Evolutionary conservation across 2,888 invertebrate genomes (phyloP).

Genomic region (Drosophila rubida): DNA sequence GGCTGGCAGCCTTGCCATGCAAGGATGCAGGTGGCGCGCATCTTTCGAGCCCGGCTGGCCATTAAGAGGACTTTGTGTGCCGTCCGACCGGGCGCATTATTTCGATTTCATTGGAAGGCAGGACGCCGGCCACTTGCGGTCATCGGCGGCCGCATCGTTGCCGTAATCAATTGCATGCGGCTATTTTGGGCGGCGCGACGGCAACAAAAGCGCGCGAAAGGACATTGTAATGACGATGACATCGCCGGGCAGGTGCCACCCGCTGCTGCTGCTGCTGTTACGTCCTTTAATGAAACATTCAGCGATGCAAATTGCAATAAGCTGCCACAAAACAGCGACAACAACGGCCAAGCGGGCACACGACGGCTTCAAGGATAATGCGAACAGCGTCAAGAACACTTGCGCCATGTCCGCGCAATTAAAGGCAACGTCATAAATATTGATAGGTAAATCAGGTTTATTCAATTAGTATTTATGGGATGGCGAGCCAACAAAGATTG

Average conservation of each 20-base stretch:
- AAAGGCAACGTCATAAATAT: conserved; percentile 30
- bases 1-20: conserved; percentile 7
- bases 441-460: conserved; percentile 6
- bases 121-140: conserved; percentile 45
- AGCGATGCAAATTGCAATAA: conserved; percentile 63
- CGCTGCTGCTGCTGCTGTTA: conserved; percentile 17
- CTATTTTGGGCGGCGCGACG: conserved; percentile 55
- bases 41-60: conserved; percentile 27
- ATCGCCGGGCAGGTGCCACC: conserved; percentile 20
- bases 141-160: conserved; percentile 46
- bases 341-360: too few species aligned
- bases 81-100: conserved; percentile 51
- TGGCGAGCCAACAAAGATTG: neutral
- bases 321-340: conserved; percentile 36
- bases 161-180: conserved; percentile 78
- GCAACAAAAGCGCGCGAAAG: neutral
- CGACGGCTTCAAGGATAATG: conserved; percentile 18
- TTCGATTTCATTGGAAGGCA: conserved; percentile 51
- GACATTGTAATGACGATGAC: conserved; percentile 46
- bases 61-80: conserved; percentile 33
- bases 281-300: conserved; percentile 51
- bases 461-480: conserved; percentile 17
- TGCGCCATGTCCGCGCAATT: conserved; percentile 31
- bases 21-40: conserved; percentile 37
- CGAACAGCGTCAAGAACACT: conserved; percentile 7